Evolutionary conservation across 2,113 vertebrate species (phyloP).

Genomic region (Hippocampus guttulatus): DNA sequence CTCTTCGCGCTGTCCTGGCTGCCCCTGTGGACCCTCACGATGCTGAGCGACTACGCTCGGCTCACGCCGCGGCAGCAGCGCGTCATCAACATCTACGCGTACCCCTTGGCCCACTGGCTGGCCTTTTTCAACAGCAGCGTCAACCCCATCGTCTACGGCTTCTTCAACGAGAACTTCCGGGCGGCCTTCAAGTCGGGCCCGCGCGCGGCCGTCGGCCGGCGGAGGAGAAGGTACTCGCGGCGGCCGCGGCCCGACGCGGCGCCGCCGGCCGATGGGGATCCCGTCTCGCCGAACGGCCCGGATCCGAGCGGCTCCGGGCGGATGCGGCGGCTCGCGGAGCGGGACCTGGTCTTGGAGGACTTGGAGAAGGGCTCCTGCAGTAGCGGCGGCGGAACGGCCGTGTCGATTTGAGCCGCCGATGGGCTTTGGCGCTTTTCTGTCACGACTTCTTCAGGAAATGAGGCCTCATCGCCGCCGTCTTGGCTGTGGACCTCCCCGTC

Average conservation of each 20-base stretch:
- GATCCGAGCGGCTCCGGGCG: conserved; percentile 55
- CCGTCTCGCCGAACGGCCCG: conserved; percentile 70
- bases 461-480: background rate
- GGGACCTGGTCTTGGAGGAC: conserved; percentile 77
- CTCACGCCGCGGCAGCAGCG: conserved; percentile 73
- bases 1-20: conserved; percentile 91
- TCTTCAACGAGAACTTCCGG: conserved; percentile 89
- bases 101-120: conserved; percentile 90
- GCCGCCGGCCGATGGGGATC: conserved; percentile 73
- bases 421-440: background rate
- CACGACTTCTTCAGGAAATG: background rate
- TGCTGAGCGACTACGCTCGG: conserved; percentile 85
- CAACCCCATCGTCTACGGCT: conserved; percentile 90
- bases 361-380: conserved; percentile 66
- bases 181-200: conserved; percentile 77
- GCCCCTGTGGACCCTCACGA: conserved; percentile 89
- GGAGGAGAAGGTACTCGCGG: conserved; percentile 64
- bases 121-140: conserved; percentile 92
- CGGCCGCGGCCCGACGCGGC: conserved; percentile 66
- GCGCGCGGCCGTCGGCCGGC: conserved; percentile 61
- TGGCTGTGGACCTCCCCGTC: too few species aligned
- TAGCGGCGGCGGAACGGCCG: conserved; percentile 59
- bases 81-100: conserved; percentile 87
- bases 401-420: conserved; percentile 57
- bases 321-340: conserved; percentile 61